A percentile compares a stretch with the other conserved stretches of the same genome.
Conservation (phyloP, 2,888 invertebrate genomes). For the Eurytoma adleriae region DNA sequence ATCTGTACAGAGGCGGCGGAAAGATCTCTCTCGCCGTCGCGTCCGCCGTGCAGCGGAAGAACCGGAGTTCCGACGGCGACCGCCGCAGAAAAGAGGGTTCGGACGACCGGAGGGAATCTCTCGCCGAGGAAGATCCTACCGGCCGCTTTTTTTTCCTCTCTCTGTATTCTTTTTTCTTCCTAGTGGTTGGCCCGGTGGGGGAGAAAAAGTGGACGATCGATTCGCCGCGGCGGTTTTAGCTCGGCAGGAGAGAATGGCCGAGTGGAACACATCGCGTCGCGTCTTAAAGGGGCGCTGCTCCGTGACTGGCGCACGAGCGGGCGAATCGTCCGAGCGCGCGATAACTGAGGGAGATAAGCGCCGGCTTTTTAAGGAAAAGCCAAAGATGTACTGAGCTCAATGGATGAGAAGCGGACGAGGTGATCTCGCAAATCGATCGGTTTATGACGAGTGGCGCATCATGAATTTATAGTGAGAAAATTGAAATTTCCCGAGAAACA, state of each 20-base stretch:
- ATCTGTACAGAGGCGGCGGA: slow-evolving; percentile 10
- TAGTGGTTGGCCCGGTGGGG: neutral
- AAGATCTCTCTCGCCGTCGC: slow-evolving; percentile 42
- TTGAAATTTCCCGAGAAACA: too few relatives aligned
- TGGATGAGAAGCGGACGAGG: too few relatives aligned
- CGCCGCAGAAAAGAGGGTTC: neutral
- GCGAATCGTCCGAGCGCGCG: neutral
- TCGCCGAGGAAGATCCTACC: slow-evolving; percentile 1
- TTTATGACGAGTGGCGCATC: too few relatives aligned
- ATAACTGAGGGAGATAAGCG: too few relatives aligned
- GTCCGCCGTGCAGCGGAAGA: neutral
- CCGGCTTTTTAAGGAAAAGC: too few relatives aligned
- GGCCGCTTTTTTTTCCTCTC: neutral
- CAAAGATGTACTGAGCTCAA: too few relatives aligned
- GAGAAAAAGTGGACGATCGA: neutral
- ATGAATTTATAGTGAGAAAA: too few relatives aligned
- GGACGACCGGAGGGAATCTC: neutral
- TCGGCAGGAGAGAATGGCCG: neutral
- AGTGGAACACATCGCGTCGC: slow-evolving; percentile 6
- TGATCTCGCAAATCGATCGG: too few relatives aligned
- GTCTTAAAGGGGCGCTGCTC: slow-evolving; percentile 32
- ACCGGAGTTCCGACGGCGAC: neutral
- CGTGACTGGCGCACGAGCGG: neutral
- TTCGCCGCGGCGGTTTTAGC: neutral
- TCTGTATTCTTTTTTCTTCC: too few relatives aligned